Evolutionary conservation across 1,140 invertebrate genomes (phyloP).

Genomic region (Drosophila gunungcola): DNA sequence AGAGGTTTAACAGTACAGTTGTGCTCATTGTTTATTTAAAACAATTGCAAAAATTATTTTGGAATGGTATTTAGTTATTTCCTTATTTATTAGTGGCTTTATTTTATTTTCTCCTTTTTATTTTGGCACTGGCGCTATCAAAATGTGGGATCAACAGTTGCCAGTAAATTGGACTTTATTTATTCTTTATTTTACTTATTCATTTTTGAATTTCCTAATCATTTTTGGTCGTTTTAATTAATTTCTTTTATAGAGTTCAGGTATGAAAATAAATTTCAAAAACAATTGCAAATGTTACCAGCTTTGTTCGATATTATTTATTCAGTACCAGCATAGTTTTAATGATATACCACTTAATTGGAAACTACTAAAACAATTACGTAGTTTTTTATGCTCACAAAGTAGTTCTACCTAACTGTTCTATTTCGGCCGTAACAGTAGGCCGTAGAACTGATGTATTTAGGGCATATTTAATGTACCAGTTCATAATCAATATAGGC

Average conservation of each 20-base stretch:
- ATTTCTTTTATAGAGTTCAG: constrained; percentile 26
- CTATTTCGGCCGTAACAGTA: background rate
- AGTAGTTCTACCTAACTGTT: background rate
- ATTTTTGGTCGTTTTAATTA: constrained; percentile 68
- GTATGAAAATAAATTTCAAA: constrained; percentile 9
- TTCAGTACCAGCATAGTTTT: constrained; percentile 42
- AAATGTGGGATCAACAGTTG: constrained; percentile 58
- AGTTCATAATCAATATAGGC: background rate
- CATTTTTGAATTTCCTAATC: constrained; percentile 33
- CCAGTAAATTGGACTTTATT: constrained; percentile 40
- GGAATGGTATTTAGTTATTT: constrained; percentile 53
- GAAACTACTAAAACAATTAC: background rate
- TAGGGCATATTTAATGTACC: no score
- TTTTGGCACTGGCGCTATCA: constrained; percentile 40
- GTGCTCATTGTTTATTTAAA: constrained; percentile 76
- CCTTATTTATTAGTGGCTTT: constrained; percentile 66
- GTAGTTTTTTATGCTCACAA: no score
- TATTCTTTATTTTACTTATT: constrained; percentile 52
- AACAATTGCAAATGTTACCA: constrained; percentile 8
- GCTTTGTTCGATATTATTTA: constrained; percentile 22
- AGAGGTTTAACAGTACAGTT: constrained; percentile 54
- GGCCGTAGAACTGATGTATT: background rate
- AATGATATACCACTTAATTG: constrained; percentile 27
- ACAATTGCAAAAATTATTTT: constrained; percentile 65
- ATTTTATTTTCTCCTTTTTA: constrained; percentile 48